Evolutionary conservation across 1,140 invertebrate species (phyloP).

Genomic region (Diuraphis noxia): DNA sequence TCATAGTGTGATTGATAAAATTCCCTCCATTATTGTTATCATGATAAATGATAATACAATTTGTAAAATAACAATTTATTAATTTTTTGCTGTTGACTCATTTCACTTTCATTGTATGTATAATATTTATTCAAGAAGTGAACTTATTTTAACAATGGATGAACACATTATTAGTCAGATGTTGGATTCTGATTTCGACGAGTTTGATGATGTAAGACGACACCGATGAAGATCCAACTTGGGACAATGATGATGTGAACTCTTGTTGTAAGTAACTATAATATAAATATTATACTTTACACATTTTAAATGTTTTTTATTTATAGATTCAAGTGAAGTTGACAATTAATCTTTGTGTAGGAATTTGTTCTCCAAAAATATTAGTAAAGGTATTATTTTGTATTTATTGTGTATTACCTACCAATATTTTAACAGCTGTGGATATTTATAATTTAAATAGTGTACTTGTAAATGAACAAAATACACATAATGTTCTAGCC

Average conservation of each 20-base stretch:
- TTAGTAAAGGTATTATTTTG: not conserved
- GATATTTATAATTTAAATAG: slow-evolving; percentile 4
- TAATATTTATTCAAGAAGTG: no score
- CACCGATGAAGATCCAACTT: not conserved
- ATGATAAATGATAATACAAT: no score
- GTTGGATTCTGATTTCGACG: no score
- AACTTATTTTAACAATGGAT: no score
- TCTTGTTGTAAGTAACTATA: not conserved
- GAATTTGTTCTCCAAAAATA: not conserved
- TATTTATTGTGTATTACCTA: not conserved
- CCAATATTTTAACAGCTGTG: not conserved
- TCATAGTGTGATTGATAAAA: no score
- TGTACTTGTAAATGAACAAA: not conserved
- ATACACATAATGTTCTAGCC: not conserved
- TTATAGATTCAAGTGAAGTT: not conserved
- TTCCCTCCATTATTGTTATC: no score
- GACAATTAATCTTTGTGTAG: not conserved
- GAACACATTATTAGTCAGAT: no score
- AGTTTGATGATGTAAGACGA: not conserved
- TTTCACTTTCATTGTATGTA: no score
- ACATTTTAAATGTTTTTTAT: not conserved
- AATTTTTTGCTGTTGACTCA: no score
- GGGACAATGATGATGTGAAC: not conserved
- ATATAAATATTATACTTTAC: not conserved
- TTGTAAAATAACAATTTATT: no score